Evolutionary conservation across 2,113 vertebrate genomes (phyloP).

Genomic region (Chunga burmeisteri): DNA sequence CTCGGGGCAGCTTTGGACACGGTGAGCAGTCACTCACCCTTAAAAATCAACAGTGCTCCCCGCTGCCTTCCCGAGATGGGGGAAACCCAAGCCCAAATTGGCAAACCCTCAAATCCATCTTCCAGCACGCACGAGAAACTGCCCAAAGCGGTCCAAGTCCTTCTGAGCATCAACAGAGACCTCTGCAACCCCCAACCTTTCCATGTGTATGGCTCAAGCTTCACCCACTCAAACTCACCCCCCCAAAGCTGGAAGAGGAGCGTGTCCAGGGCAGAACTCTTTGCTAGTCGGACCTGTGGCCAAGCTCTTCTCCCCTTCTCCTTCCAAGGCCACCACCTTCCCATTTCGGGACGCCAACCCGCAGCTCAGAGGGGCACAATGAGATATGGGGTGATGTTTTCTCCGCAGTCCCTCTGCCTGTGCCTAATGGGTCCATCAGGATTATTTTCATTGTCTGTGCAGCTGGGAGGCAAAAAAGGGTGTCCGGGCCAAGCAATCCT

Average conservation of each 20-base stretch:
- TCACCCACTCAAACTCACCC: background rate
- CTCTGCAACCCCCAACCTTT: background rate
- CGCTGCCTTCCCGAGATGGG: background rate
- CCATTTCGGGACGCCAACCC: fast-evolving
- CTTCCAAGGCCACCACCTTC: background rate
- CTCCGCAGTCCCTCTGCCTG: background rate
- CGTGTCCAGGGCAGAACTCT: background rate
- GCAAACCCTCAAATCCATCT: background rate
- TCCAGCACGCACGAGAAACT: background rate
- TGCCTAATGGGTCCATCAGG: background rate
- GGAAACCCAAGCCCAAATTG: background rate
- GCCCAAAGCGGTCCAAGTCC: background rate
- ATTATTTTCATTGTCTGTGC: background rate
- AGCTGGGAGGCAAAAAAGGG: slow-evolving; percentile 29
- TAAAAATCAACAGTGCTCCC: background rate
- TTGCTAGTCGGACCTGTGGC: fast-evolving
- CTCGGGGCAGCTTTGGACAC: background rate
- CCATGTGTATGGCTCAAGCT: background rate
- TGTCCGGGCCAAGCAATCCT: background rate
- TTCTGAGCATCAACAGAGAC: background rate
- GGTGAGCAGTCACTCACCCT: background rate
- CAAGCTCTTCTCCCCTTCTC: background rate
- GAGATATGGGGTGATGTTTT: background rate
- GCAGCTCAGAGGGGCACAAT: background rate
- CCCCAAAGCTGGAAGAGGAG: background rate